Percentiles rank a stretch among this genome's conserved stretches.
Evolutionary conservation across 2,797 vertebrate genomes (phyloP).

Genomic region (Hemitrygon akajei): DNA sequence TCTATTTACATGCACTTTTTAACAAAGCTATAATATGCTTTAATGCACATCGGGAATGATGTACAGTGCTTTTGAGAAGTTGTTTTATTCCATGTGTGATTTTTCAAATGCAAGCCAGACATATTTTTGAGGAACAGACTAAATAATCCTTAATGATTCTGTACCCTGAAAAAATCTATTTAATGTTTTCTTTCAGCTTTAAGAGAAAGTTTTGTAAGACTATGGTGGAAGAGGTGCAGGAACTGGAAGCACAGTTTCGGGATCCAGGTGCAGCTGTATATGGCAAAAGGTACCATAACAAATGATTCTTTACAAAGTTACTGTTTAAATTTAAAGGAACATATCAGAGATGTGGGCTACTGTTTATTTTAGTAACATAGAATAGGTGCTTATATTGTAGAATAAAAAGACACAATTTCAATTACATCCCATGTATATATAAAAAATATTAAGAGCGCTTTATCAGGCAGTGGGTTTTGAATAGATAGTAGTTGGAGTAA

Average conservation of each 20-base stretch:
- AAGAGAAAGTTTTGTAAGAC: slow-evolving; percentile 89
- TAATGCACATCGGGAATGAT: background rate
- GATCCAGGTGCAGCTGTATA: slow-evolving; percentile 90
- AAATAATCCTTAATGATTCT: background rate
- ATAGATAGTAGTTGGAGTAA: background rate
- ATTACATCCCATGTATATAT: background rate
- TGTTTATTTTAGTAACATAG: background rate
- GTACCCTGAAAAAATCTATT: slow-evolving; percentile 36
- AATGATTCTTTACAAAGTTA: background rate
- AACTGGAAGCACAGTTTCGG: slow-evolving; percentile 88
- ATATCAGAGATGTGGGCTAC: background rate
- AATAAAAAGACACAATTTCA: background rate
- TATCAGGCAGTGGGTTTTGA: background rate
- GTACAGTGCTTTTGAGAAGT: background rate
- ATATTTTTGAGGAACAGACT: background rate
- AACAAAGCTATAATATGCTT: background rate
- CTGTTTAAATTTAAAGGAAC: background rate
- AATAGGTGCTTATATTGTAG: background rate
- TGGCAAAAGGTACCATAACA: slow-evolving; percentile 79
- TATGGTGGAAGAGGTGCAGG: slow-evolving; percentile 94
- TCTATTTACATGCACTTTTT: background rate
- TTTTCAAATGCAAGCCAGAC: background rate
- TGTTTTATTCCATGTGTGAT: background rate
- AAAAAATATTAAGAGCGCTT: background rate
- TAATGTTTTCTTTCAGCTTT: slow-evolving; percentile 59